phyloP scores from a whole-genome alignment of 1,140 invertebrate species.

The Drosophila bipectinata region DNA sequence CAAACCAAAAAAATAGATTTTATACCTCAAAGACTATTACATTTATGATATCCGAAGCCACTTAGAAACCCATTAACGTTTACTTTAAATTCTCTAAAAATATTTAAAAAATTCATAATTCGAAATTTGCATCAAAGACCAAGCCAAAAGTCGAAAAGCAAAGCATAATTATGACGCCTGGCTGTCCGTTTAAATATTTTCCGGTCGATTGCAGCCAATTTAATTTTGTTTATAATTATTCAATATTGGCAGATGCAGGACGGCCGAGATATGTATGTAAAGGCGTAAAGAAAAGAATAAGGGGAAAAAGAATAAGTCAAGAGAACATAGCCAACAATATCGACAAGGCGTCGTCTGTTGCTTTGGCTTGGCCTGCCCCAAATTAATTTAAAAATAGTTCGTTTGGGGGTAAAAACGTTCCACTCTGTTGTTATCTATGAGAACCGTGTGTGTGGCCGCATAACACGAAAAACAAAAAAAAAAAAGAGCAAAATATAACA shows the following conservation, averaged over 20 bases:
- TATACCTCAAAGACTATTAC: background rate
- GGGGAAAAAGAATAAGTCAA: slow-evolving; percentile 4
- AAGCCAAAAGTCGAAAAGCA: slow-evolving; percentile 17
- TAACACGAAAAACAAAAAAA: slow-evolving; percentile 38
- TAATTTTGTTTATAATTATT: slow-evolving; percentile 76
- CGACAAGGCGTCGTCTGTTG: slow-evolving; percentile 63
- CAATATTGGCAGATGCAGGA: slow-evolving; percentile 63
- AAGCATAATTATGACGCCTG: slow-evolving; percentile 62
- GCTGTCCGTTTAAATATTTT: slow-evolving; percentile 40
- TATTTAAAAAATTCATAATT: background rate
- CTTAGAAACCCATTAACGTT: slow-evolving; percentile 6
- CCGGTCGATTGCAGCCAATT: slow-evolving; percentile 55
- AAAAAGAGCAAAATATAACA: slow-evolving; percentile 15
- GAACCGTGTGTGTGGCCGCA: slow-evolving; percentile 40
- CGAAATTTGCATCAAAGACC: slow-evolving; percentile 25
- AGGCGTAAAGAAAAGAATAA: slow-evolving; percentile 13
- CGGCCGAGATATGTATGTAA: slow-evolving; percentile 23
- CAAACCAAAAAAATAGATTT: background rate
- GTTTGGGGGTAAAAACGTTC: slow-evolving; percentile 46
- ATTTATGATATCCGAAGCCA: slow-evolving; percentile 1
- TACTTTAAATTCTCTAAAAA: background rate
- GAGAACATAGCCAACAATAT: slow-evolving; percentile 42
- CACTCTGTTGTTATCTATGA: slow-evolving; percentile 67
- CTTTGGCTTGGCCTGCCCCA: slow-evolving; percentile 65
- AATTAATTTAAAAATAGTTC: slow-evolving; percentile 77